phyloP scores from a whole-genome alignment of 2,113 vertebrate genomes.

The Arenaria interpres region DNA sequence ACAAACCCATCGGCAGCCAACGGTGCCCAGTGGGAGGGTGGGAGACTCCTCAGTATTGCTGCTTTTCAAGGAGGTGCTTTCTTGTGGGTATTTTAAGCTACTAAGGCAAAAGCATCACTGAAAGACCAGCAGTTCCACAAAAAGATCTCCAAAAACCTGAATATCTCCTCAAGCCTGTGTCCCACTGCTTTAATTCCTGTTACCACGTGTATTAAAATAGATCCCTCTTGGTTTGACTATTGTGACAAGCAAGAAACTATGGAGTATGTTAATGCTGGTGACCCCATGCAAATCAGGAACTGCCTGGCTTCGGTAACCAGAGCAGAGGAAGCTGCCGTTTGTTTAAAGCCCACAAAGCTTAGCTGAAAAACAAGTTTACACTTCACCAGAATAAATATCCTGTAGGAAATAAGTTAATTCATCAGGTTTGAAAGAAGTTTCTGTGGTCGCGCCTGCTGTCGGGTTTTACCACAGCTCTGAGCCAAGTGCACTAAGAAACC shows the following conservation, averaged over 20 bases:
- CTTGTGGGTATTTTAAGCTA: not conserved
- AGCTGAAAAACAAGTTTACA: conserved; percentile 20
- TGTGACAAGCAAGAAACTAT: not conserved
- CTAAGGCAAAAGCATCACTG: not conserved
- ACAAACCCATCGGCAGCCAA: not conserved
- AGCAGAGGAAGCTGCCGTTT: not conserved
- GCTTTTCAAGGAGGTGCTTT: not conserved
- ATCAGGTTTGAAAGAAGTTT: not conserved
- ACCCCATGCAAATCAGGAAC: not conserved
- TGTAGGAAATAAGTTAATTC: conserved; percentile 24
- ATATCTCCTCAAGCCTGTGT: not conserved
- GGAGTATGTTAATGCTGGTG: not conserved
- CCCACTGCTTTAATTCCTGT: not conserved
- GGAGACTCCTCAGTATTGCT: not conserved
- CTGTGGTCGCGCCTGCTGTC: not conserved
- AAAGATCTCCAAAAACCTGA: not conserved
- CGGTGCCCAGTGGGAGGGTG: not conserved
- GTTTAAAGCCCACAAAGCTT: conserved; percentile 8
- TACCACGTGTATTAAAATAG: not conserved
- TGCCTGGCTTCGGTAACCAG: not conserved
- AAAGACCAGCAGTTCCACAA: not conserved
- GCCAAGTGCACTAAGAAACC: not conserved
- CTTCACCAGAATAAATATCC: conserved; percentile 33
- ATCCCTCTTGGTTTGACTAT: not conserved
- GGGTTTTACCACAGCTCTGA: not conserved